Evolutionary conservation across 2,797 vertebrate genomes (phyloP).

Genomic region (Myripristis murdjan): DNA sequence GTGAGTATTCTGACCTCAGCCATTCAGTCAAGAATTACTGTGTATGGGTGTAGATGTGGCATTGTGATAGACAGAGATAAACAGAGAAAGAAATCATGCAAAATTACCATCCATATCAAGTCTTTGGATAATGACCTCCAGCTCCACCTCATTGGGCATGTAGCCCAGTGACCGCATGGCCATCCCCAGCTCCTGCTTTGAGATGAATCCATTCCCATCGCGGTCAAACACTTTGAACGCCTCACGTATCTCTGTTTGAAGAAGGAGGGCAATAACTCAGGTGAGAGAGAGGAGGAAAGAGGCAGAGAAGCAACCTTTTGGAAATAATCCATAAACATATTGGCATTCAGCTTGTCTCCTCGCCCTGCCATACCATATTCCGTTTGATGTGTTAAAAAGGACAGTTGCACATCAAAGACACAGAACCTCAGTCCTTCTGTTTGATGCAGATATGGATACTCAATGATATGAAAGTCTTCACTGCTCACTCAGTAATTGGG

Average conservation of each 20-base stretch:
- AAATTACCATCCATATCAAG: slow-evolving; percentile 95
- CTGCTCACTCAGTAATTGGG: background rate
- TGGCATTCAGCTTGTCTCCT: slow-evolving; percentile 61
- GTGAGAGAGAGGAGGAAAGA: background rate
- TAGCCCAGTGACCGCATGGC: slow-evolving; percentile 99
- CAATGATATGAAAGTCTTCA: slow-evolving; percentile 36
- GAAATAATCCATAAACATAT: slow-evolving; percentile 64
- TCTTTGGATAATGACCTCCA: slow-evolving; percentile 98
- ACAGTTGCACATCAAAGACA: slow-evolving; percentile 69
- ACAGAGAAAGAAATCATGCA: background rate
- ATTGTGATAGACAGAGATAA: background rate
- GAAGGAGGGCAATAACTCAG: background rate
- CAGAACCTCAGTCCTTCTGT: slow-evolving; percentile 37
- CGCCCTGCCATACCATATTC: slow-evolving; percentile 59
- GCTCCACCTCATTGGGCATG: slow-evolving; percentile 99
- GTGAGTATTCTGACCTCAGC: background rate
- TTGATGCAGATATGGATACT: slow-evolving; percentile 65
- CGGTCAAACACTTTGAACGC: slow-evolving; percentile 99
- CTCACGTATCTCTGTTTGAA: slow-evolving; percentile 93
- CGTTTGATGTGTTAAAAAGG: slow-evolving; percentile 75
- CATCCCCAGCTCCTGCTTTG: slow-evolving; percentile 98
- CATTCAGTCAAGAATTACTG: background rate
- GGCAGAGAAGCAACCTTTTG: slow-evolving; percentile 30
- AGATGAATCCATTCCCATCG: slow-evolving; percentile 98
- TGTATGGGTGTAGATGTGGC: background rate